Evolutionary conservation across 2,888 invertebrate genomes (phyloP).

Genomic region (Brenthis daphne): DNA sequence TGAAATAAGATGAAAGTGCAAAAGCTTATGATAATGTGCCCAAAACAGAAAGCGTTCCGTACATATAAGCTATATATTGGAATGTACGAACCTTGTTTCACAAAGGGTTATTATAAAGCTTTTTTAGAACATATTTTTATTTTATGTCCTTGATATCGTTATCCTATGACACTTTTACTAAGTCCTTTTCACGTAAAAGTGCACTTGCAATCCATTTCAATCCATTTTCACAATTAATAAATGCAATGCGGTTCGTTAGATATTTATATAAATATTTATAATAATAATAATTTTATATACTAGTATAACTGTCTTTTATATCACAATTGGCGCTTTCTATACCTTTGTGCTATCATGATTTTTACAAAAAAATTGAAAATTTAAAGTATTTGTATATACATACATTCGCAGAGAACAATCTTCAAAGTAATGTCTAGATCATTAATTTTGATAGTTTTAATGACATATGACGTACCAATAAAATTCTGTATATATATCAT

Average conservation of each 20-base stretch:
- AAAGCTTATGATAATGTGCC: slow-evolving; percentile 28
- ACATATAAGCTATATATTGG: slow-evolving; percentile 58
- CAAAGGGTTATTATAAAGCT: slow-evolving; percentile 56
- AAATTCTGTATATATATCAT: too few species aligned
- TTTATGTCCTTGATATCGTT: neutral
- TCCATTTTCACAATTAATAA: slow-evolving; percentile 5
- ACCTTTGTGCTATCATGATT: too few species aligned
- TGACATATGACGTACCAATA: too few species aligned
- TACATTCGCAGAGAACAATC: too few species aligned
- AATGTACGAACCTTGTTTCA: slow-evolving; percentile 68
- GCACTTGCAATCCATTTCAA: slow-evolving; percentile 13
- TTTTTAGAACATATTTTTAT: slow-evolving; percentile 22
- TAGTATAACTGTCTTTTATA: too few species aligned
- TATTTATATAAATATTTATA: too few species aligned
- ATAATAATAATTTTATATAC: too few species aligned
- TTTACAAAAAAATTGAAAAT: too few species aligned
- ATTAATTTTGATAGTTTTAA: too few species aligned
- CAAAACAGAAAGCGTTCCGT: slow-evolving; percentile 52
- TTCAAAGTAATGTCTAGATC: too few species aligned
- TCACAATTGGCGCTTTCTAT: too few species aligned
- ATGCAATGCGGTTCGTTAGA: neutral
- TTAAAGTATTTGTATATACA: too few species aligned
- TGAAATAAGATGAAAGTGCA: slow-evolving; percentile 28
- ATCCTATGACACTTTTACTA: slow-evolving; percentile 13
- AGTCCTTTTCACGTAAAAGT: slow-evolving; percentile 12